Percentiles rank a stretch among this genome's conserved stretches.
Evolutionary conservation across 2,797 vertebrate species (phyloP).

Genomic region (Sebastes hubbsi): DNA sequence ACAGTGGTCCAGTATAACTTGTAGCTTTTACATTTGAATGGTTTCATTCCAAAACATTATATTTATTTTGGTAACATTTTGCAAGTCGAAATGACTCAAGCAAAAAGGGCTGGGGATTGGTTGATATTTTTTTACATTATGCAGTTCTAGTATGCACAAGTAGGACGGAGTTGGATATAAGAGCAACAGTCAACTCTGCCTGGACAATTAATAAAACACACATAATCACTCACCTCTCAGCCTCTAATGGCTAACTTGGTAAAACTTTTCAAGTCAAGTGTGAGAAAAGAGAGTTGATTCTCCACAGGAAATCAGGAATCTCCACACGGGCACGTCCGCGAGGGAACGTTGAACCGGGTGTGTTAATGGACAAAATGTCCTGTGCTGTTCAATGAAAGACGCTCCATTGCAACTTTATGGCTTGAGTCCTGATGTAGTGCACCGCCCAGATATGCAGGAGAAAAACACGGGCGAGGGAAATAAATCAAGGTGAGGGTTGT

Average conservation of each 20-base stretch:
- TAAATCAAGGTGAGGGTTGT: constrained; percentile 41
- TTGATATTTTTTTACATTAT: not conserved
- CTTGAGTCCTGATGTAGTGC: constrained; percentile 37
- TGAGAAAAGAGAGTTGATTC: constrained; percentile 18
- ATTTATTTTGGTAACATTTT: too few species aligned
- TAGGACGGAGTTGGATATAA: not conserved
- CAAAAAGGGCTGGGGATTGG: too few species aligned
- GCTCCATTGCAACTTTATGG: constrained; percentile 63
- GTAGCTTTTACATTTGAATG: too few species aligned
- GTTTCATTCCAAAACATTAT: too few species aligned
- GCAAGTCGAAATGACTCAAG: too few species aligned
- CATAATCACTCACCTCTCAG: not conserved
- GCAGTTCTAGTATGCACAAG: not conserved
- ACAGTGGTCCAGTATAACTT: too few species aligned
- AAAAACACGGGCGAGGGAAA: constrained; percentile 18
- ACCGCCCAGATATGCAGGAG: constrained; percentile 32
- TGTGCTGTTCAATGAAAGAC: constrained; percentile 45
- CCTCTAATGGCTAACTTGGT: not conserved
- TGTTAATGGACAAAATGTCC: constrained; percentile 46
- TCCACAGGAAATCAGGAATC: constrained; percentile 31
- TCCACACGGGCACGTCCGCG: not conserved
- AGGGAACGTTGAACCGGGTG: constrained; percentile 18
- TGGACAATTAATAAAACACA: not conserved
- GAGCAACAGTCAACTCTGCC: not conserved
- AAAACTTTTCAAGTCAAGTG: constrained; percentile 1